Evolutionary conservation across 1,140 invertebrate genomes (phyloP).

Genomic region (Orchesella cincta): DNA sequence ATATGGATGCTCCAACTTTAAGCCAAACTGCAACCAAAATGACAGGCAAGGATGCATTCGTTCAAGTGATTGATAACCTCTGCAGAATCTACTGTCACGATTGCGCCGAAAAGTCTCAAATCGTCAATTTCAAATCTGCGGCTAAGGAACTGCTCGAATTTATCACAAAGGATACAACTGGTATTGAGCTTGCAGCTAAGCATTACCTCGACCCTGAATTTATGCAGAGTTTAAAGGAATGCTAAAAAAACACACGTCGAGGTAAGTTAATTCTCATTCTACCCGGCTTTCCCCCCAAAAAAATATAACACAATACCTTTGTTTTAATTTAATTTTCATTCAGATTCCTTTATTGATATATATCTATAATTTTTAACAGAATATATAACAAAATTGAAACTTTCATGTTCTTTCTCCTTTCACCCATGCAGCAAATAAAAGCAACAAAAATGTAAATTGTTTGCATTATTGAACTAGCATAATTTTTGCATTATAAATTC

Average conservation of each 20-base stretch:
- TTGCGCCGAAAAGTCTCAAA: neutral
- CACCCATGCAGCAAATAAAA: too few species aligned
- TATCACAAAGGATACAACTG: conserved; percentile 29
- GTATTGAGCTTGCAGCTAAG: conserved; percentile 36
- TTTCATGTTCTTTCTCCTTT: too few species aligned
- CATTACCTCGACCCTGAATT: conserved; percentile 28
- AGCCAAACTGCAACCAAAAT: too few species aligned
- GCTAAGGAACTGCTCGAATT: conserved; percentile 35
- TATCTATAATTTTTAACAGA: too few species aligned
- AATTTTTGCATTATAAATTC: too few species aligned
- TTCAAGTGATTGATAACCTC: conserved; percentile 30
- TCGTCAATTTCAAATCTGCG: conserved; percentile 36
- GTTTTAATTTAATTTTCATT: neutral
- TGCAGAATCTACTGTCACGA: conserved; percentile 40
- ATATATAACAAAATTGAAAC: too few species aligned
- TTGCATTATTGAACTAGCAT: neutral
- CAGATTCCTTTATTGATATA: too few species aligned
- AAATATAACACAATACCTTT: neutral
- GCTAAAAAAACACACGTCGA: conserved; percentile 2
- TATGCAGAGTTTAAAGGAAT: neutral
- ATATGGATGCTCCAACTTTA: too few species aligned
- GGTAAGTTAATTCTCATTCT: too few species aligned
- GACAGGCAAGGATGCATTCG: conserved; percentile 28
- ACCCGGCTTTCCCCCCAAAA: too few species aligned
- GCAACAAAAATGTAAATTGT: neutral